phyloP scores from a whole-genome alignment of 2,797 vertebrate species.

The Morus bassanus region DNA sequence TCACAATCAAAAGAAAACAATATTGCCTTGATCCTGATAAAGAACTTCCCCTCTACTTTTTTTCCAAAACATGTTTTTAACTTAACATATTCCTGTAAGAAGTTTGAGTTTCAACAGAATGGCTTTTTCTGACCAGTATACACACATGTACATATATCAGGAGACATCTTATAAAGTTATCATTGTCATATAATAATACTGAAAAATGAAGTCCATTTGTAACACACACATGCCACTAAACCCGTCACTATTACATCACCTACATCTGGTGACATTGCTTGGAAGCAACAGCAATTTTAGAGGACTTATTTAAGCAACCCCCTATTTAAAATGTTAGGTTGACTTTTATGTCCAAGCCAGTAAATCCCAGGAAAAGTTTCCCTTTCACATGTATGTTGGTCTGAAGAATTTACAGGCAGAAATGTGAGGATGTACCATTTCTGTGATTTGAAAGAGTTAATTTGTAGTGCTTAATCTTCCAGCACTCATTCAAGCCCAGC shows the following conservation, averaged over 20 bases:
- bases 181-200: not conserved
- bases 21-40: not conserved
- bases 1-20: not conserved
- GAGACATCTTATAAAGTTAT: not conserved
- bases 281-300: not conserved
- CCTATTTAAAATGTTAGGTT: not conserved
- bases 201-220: not conserved
- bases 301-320: not conserved
- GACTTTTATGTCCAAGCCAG: not conserved
- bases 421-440: not conserved
- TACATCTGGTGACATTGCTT: not conserved
- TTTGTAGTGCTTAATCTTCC: not conserved
- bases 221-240: not conserved
- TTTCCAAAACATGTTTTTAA: not conserved
- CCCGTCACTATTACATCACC: rapidly evolving
- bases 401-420: not conserved
- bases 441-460: not conserved
- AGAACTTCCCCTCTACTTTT: not conserved
- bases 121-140: not conserved
- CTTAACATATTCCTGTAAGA: not conserved
- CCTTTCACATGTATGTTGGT: not conserved
- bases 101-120: not conserved
- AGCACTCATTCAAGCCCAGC: not conserved
- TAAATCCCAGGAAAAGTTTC: not conserved
- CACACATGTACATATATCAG: not conserved